Conservation (phyloP, 2,888 invertebrate species). For the Asteroscopus sphinx region DNA sequence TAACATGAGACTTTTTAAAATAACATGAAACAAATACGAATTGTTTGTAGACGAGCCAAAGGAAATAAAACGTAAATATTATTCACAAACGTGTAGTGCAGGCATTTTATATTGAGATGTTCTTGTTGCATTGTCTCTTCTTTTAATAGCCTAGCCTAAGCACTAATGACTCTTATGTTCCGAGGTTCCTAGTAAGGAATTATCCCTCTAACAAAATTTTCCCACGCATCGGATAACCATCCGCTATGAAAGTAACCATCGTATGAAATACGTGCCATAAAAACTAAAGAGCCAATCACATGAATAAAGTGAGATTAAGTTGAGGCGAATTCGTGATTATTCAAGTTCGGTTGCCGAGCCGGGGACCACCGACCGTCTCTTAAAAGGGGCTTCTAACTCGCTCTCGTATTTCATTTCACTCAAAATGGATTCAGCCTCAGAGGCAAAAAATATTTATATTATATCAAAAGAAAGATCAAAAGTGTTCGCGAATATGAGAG, state of each 20-base stretch:
- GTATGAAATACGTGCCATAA: slow-evolving; percentile 52
- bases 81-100: slow-evolving; percentile 5
- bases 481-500: slow-evolving; percentile 68
- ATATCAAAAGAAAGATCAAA: slow-evolving; percentile 84
- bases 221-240: slow-evolving; percentile 52
- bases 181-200: slow-evolving; percentile 20
- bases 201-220: slow-evolving; percentile 21
- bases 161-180: slow-evolving; percentile 8
- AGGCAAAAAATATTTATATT: slow-evolving; percentile 82
- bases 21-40: slow-evolving; percentile 23
- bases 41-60: slow-evolving; percentile 36
- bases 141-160: slow-evolving; percentile 26
- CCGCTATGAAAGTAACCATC: slow-evolving; percentile 47
- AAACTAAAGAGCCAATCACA: slow-evolving; percentile 63
- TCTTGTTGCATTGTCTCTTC: slow-evolving; percentile 7
- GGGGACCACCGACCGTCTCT: slow-evolving; percentile 57
- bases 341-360: slow-evolving; percentile 61
- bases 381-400: slow-evolving; percentile 59
- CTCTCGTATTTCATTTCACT: slow-evolving; percentile 76
- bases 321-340: slow-evolving; percentile 70
- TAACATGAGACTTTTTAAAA: slow-evolving; percentile 42
- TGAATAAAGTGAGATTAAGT: slow-evolving; percentile 68
- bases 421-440: slow-evolving; percentile 77
- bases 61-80: slow-evolving; percentile 34
- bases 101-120: slow-evolving; percentile 11